These are phyloP conservation scores for Athene noctua DNA, from an alignment of 2,113 vertebrate genomes.

Conservation along the genomic window DNA sequence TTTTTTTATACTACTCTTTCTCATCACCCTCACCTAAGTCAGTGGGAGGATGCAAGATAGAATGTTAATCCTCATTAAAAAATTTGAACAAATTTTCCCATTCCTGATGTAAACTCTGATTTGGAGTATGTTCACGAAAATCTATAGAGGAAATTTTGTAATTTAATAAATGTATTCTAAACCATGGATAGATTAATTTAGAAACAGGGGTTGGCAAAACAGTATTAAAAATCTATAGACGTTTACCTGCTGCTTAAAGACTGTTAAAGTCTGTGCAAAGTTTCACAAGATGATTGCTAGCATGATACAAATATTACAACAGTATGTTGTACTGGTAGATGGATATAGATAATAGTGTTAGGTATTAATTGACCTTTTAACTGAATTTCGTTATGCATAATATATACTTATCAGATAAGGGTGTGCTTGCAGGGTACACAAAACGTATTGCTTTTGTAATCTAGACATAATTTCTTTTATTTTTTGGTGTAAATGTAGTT, in stretches of 20 bases:
- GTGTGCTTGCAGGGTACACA: neutral
- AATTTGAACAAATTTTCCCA: neutral
- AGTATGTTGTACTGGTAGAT: neutral
- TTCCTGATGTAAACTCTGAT: neutral
- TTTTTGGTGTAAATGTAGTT: neutral
- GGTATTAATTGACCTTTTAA: neutral
- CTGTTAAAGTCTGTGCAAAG: neutral
- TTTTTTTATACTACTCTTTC: neutral
- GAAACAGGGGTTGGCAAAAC: neutral
- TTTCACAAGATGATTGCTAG: neutral
- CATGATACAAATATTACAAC: neutral
- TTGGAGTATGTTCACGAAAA: neutral
- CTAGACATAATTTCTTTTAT: neutral
- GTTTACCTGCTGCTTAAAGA: neutral
- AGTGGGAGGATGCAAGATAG: neutral
- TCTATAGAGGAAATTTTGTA: neutral
- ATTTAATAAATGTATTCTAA: neutral
- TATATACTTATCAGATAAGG: neutral
- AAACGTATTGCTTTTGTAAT: neutral
- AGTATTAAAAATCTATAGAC: neutral
- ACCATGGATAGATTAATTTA: neutral
- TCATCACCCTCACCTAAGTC: neutral
- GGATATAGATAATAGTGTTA: neutral
- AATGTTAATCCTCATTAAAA: neutral
- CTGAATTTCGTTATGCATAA: neutral